Evolutionary conservation across 2,797 vertebrate genomes (phyloP), one percentile per base, ranked within the genome.

Genomic region (Furcifer pardalis): DNA sequence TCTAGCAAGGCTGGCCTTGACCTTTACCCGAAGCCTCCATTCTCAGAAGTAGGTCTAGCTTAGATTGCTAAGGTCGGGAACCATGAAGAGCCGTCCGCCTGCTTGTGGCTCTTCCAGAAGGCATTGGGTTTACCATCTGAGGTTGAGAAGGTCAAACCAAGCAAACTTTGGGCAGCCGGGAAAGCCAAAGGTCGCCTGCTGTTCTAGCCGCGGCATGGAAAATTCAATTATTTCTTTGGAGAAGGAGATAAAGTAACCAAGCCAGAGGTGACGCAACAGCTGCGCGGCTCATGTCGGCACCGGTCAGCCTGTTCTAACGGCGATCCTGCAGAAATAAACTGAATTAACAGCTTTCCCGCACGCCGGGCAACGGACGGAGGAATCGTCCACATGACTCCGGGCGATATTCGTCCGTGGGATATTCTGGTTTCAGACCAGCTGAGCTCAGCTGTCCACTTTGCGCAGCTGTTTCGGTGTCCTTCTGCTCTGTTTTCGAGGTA

Each of bases 401-500:
- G 30, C 46, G 5, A 27, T 35, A 13, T 25, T 46, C 44, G 4
- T 32, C 23, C 25, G 15, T 75, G 60, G 81, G 72, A 75, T 8
- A 30, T 60, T 65, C 72, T n/a, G 17, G 69, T 63, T 46, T 40
- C 35, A 25, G 52, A 19, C 71, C 49, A 74, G 81, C 81, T 32
- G n/a, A 74, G 42, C n/a, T 71, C 71, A 82, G 71, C 69, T 73
- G 69, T 37, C n/a, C 13, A 40, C 40, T 46, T 35, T 1, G 7
- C 35, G 56, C 80, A 82, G 80, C 81, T 82, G 81, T 21, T 72
- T 52, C 27, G 25, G 37, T 78, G 30, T 42, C 42, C 10, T 40
- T 49, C n/a, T 81, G 66, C 79, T 42, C 30, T 23, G 15, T n/a
- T n/a, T n/a, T n/a, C n/a, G n/a, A n/a, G n/a, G n/a, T n/a, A n/a